These are phyloP conservation scores for Picus viridis DNA, from an alignment of 2,797 vertebrate genomes.

Conservation along the genomic window DNA sequence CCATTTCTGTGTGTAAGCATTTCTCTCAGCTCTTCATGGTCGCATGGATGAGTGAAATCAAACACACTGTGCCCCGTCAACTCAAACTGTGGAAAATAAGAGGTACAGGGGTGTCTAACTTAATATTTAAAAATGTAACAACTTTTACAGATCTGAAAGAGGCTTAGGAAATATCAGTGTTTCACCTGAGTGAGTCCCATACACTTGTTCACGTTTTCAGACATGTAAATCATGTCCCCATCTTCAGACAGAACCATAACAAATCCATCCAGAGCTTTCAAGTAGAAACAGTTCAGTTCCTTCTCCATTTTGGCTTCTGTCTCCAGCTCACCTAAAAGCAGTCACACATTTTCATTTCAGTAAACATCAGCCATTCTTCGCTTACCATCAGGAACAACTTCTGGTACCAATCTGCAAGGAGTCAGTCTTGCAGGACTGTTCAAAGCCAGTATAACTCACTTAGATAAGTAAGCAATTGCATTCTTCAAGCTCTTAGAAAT, in stretches of 20 bases:
- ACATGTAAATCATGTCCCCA: conserved; percentile 96
- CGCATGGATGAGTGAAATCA: conserved; percentile 97
- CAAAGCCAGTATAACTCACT: neutral
- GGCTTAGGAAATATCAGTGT: neutral
- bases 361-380: neutral
- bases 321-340: conserved; percentile 82
- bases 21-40: conserved; percentile 97
- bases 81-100: conserved; percentile 88
- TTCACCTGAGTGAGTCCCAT: conserved; percentile 95
- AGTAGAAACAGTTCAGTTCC: conserved; percentile 91
- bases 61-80: conserved; percentile 96
- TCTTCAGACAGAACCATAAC: conserved; percentile 97
- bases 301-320: conserved; percentile 89
- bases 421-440: neutral
- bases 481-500: neutral
- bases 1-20: conserved; percentile 94
- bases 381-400: neutral
- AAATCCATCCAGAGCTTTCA: conserved; percentile 97
- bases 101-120: neutral
- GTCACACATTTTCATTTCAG: conserved; percentile 15
- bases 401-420: conserved; percentile 1
- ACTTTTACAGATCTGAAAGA: neutral
- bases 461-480: neutral
- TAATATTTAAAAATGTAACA: neutral
- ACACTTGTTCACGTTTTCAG: conserved; percentile 97